Evolutionary conservation across 2,797 vertebrate genomes (phyloP).

Genomic region (Clarias platycephalus): DNA sequence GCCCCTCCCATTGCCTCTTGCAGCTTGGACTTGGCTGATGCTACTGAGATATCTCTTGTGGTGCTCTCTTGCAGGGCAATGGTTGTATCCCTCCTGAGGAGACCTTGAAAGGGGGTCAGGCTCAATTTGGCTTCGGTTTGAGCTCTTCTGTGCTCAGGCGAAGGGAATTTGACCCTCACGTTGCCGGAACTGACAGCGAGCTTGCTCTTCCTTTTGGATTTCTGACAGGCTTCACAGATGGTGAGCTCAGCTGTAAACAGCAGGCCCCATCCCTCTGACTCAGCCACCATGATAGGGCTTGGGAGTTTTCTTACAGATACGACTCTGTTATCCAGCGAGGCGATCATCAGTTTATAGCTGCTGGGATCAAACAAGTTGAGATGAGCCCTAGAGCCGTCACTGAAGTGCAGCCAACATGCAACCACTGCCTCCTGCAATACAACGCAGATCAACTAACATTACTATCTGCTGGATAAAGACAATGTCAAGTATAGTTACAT

Average conservation of each 20-base stretch:
- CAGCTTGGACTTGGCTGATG: conserved; percentile 51
- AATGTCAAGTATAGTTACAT: background rate
- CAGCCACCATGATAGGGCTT: conserved; percentile 74
- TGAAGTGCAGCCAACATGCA: conserved; percentile 93
- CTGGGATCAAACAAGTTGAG: conserved; percentile 84
- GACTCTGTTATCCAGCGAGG: conserved; percentile 82
- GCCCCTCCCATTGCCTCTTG: conserved; percentile 67
- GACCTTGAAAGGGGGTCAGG: conserved; percentile 49
- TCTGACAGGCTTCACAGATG: conserved; percentile 90
- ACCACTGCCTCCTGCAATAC: conserved; percentile 83
- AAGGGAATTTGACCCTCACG: conserved; percentile 78
- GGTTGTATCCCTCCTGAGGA: conserved; percentile 58
- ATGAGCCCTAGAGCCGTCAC: conserved; percentile 82
- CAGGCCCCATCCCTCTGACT: conserved; percentile 77
- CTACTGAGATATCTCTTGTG: conserved; percentile 19
- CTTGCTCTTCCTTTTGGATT: conserved; percentile 89
- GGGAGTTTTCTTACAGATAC: conserved; percentile 82
- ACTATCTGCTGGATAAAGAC: background rate
- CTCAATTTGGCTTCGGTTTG: conserved; percentile 55
- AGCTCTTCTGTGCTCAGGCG: conserved; percentile 41
- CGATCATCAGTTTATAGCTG: conserved; percentile 81
- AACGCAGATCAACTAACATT: conserved; percentile 19
- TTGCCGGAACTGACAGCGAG: conserved; percentile 76
- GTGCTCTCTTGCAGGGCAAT: conserved; percentile 64
- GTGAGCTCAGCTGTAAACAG: conserved; percentile 85